A percentile compares a stretch with the other conserved stretches of the same genome.
phyloP scores from a whole-genome alignment of 2,113 vertebrate species.

The Siniperca knerii region DNA sequence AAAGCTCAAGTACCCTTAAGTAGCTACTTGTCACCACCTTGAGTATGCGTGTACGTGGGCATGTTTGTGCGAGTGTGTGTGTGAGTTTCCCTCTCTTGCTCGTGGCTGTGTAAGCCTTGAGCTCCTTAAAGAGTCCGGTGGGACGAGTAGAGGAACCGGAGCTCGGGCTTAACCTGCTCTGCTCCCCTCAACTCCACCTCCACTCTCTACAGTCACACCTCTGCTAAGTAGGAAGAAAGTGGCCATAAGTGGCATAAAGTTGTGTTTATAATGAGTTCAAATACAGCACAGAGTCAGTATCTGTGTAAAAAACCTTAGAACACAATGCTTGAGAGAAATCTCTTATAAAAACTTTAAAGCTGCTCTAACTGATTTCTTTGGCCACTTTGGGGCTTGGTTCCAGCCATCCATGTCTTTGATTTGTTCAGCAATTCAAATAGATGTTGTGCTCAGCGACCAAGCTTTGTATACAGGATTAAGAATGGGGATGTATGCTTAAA shows the following conservation, averaged over 20 bases:
- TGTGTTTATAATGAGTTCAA: neutral
- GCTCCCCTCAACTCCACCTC: slow-evolving; percentile 1
- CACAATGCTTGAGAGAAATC: neutral
- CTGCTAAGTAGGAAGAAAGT: neutral
- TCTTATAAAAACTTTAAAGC: neutral
- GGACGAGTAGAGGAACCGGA: slow-evolving; percentile 56
- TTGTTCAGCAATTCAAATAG: neutral
- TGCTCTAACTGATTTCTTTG: neutral
- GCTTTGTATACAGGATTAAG: neutral
- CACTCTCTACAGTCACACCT: slow-evolving; percentile 24
- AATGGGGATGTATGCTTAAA: neutral
- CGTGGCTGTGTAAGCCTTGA: slow-evolving; percentile 47
- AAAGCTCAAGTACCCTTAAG: slow-evolving; percentile 72
- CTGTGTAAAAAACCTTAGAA: neutral
- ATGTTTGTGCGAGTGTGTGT: slow-evolving; percentile 14
- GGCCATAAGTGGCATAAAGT: neutral
- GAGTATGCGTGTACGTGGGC: slow-evolving; percentile 30
- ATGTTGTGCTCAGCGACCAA: neutral
- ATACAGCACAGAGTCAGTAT: neutral
- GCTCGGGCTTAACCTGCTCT: slow-evolving; percentile 40
- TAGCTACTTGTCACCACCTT: slow-evolving; percentile 68
- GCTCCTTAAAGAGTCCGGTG: slow-evolving; percentile 64
- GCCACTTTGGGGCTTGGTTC: neutral
- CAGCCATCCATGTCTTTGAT: neutral
- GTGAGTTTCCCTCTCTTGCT: slow-evolving; percentile 32